Base-by-base conservation (phyloP, 2,113 vertebrate species). In the Zingel zingel region DNA sequence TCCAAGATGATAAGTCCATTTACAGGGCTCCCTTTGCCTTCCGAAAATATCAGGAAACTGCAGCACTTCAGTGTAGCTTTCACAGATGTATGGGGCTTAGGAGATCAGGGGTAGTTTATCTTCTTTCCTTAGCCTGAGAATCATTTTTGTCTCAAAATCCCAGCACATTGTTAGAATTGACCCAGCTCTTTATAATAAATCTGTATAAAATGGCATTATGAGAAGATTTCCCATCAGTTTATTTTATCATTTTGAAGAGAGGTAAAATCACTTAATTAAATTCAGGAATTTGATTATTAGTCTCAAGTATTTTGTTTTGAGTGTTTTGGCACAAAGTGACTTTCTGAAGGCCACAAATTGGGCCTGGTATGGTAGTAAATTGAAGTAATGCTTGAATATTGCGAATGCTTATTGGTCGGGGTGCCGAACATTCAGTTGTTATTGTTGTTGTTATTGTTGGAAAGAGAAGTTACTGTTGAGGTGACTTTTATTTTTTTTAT, bases 61-160 rank as follows among this genome's bases (percentile, higher is more conserved):
- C 33, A 48, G 50, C 50, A 61, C 19, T 25, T 53, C 33, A 21
- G 53, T 64, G 33, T 48, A 48, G 45, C 64, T 76, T 56, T 72
- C 43, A 68, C 57, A 58, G 54, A 27, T 85, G 61, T 76, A 25
- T 57, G 47, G 15, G 19, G 57, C 61, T 82, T 75, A 79, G 25
- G 70, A 84, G 74, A 64, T 79, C 45, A 23, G 66, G 25, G 33
- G 7, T 18, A 72, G 59, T 68, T 64, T 62, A 76, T 54, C 10
- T 25, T 56, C 33, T 51, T 67, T 43, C 9, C 2, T 43, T 43
- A 11, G 10, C 50, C 63, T 69, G 61, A 53, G 36, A 59, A n/a
- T 66, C 36, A 3, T 21, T 10, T n/a, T 54, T 21, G 2, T 51
- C 27, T 54, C 0, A 25, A 78, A 51, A 54, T 27, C 43, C 21